Evolutionary conservation across 1,140 invertebrate species (phyloP), one percentile per base, ranked within the genome.

Genomic region (Panulirus ornatus): DNA sequence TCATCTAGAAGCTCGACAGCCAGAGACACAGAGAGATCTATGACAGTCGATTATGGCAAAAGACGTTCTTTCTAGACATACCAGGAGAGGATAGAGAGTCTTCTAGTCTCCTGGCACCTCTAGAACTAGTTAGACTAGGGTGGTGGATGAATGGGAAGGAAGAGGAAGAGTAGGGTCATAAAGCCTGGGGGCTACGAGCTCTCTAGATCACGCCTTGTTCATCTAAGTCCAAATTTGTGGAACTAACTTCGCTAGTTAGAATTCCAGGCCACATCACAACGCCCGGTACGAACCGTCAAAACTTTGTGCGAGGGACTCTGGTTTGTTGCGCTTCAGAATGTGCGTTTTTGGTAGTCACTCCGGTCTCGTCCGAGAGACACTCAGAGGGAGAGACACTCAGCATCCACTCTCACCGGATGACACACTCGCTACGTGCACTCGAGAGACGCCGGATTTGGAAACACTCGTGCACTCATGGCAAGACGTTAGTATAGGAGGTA

Each of bases 241-340:
- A n/a, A 66, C 58, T 66, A 66, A 66, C 11, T 66, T 66, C 58
- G 58, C 58, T 66, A 66, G 58, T 66, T 66, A 22, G 27, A 27
- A 47, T 54, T 81, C 19, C 78, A 81, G 78, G 78, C 78, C 78
- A 58, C 42, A 30, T 58, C n/a, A 34, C 78, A 79, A 79, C 78
- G 47, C 78, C 30, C 19, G n/a, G 30, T 66, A 66, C 19, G 54
- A 22, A 58, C 54, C 19, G 42, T 51, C 76, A 79, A 54, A 47
- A 81, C 16, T 81, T 81, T 81, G 78, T 81, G 78, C 78, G 78
- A 81, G 78, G n/a, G 78, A 81, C 78, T 47, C 78, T 81, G 22
- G 36, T 54, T 81, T 81, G 78, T 81, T 81, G 78, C 78, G 78
- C 78, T 54, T 81, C 78, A 54, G 30, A 36, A 81, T 81, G 78